phyloP scores from a whole-genome alignment of 2,113 vertebrate species.

The Periophthalmus modestus region DNA sequence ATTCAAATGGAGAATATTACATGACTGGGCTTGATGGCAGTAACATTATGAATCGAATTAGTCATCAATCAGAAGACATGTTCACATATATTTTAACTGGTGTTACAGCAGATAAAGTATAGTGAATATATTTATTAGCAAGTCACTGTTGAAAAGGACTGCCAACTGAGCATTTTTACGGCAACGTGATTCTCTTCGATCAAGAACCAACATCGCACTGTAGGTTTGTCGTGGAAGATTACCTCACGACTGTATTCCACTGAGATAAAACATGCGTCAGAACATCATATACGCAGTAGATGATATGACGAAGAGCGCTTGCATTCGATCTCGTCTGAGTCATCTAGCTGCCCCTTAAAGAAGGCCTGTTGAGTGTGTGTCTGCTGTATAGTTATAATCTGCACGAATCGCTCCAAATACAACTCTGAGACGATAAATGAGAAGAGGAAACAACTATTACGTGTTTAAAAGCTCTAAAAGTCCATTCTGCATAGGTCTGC shows the following conservation, averaged over 20 bases:
- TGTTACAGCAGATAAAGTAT: neutral
- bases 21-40: neutral
- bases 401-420: too few species aligned
- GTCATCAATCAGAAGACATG: too few species aligned
- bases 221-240: neutral
- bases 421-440: too few species aligned
- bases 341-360: too few species aligned
- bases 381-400: too few species aligned
- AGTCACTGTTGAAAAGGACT: neutral
- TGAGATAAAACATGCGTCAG: neutral
- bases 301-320: too few species aligned
- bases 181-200: neutral
- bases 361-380: too few species aligned
- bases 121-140: neutral
- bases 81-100: neutral
- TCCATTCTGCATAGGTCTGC: too few species aligned
- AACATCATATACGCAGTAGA: neutral
- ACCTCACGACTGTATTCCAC: neutral
- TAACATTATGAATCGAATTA: too few species aligned
- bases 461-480: too few species aligned
- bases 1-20: neutral
- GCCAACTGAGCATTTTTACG: neutral
- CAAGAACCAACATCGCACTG: neutral
- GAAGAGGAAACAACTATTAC: too few species aligned
- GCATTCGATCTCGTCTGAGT: too few species aligned